Percentiles rank a stretch among this genome's conserved stretches.
These are phyloP conservation scores for Sarcophaga rosellei DNA, from an alignment of 2,888 invertebrate species.

Conservation along the genomic window DNA sequence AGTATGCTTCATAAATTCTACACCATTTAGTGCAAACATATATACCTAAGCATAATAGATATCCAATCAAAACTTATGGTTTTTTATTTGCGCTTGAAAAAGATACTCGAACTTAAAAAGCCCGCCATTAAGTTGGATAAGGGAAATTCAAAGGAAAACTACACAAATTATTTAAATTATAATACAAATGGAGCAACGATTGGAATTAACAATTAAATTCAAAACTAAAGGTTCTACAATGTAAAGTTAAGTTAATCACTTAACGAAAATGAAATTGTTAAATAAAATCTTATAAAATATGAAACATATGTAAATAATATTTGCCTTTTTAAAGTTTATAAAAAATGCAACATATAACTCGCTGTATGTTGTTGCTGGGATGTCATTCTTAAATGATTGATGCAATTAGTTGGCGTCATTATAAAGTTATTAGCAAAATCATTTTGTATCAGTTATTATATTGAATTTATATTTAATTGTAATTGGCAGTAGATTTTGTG, in stretches of 20 bases:
- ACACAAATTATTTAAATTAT: neutral
- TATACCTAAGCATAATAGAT: too few relatives aligned
- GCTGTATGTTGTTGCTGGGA: constrained; percentile 45
- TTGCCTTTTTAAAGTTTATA: constrained; percentile 57
- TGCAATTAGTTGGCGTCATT: constrained; percentile 58
- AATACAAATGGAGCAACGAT: neutral
- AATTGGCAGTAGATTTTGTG: constrained; percentile 56
- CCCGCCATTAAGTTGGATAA: too few relatives aligned
- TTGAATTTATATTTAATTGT: constrained; percentile 17
- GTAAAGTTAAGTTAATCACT: neutral
- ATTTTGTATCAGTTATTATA: constrained; percentile 5
- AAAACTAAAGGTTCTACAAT: neutral
- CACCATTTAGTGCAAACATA: too few relatives aligned
- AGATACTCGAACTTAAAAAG: too few relatives aligned
- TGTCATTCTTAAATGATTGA: constrained; percentile 33
- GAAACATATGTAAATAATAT: constrained; percentile 51
- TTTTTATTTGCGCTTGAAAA: too few relatives aligned
- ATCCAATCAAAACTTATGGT: too few relatives aligned
- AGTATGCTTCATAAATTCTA: too few relatives aligned
- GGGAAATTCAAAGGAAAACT: neutral
- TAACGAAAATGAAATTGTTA: neutral
- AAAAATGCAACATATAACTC: constrained; percentile 41
- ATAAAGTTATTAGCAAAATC: constrained; percentile 54
- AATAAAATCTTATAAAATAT: neutral
- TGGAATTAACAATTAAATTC: neutral